phyloP scores from a whole-genome alignment of 2,113 vertebrate species.

The Macheiramphus alcinus region DNA sequence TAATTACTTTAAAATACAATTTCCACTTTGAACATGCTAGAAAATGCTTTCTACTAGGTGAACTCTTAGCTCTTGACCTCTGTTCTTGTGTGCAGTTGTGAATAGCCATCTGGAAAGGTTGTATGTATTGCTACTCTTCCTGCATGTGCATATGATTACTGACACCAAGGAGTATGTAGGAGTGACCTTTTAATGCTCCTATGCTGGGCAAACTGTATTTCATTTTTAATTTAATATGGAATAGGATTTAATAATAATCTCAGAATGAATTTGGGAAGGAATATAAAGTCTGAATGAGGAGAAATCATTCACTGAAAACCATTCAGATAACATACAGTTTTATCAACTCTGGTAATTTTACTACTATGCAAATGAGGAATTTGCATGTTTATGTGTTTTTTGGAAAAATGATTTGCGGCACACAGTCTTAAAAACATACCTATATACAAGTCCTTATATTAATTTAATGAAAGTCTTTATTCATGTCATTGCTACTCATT shows the following conservation, averaged over 20 bases:
- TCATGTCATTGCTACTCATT: neutral
- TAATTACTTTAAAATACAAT: slow-evolving; percentile 51
- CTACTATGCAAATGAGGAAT: slow-evolving; percentile 1
- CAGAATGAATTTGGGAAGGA: slow-evolving; percentile 11
- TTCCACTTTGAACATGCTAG: neutral
- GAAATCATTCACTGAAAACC: slow-evolving; percentile 3
- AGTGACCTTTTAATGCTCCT: slow-evolving; percentile 21
- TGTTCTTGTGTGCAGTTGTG: neutral
- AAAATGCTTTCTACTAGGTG: neutral
- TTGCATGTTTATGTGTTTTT: neutral
- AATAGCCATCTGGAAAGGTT: neutral
- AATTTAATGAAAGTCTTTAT: neutral
- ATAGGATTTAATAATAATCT: slow-evolving; percentile 17
- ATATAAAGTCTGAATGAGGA: slow-evolving; percentile 7
- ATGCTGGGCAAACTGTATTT: neutral
- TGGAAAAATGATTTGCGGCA: neutral
- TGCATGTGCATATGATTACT: neutral
- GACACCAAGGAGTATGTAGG: neutral
- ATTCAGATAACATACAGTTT: neutral
- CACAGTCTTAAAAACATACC: neutral
- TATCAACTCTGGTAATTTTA: slow-evolving; percentile 28
- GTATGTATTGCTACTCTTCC: neutral
- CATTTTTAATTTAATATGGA: slow-evolving; percentile 39
- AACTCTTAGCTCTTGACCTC: slow-evolving; percentile 37
- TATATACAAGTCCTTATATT: neutral